Conservation (phyloP, 2,888 invertebrate species). For the Amphipyra berbera region DNA sequence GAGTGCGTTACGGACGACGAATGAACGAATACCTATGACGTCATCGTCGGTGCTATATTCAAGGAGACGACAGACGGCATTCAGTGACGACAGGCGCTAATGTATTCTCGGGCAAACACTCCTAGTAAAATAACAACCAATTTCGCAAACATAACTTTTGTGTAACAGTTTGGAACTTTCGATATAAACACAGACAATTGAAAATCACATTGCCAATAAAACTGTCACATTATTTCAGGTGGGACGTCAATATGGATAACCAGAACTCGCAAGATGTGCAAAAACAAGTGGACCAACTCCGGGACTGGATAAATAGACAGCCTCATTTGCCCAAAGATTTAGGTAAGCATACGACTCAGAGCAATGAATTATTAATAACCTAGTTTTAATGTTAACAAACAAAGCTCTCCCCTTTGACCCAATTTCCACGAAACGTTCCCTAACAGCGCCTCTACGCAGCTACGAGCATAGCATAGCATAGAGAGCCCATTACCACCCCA, state of each 20-base stretch:
- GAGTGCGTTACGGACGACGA: constrained; percentile 4
- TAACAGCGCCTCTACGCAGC: too few relatives aligned
- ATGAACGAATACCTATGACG: constrained; percentile 24
- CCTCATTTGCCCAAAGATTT: constrained; percentile 91
- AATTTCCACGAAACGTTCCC: too few relatives aligned
- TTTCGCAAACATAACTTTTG: too few relatives aligned
- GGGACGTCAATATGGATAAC: constrained; percentile 57
- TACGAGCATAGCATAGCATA: too few relatives aligned
- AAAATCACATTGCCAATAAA: background rate
- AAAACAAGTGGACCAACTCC: constrained; percentile 80
- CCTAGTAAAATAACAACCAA: too few relatives aligned
- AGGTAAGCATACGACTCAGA: constrained; percentile 77
- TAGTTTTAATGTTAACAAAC: background rate
- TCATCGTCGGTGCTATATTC: constrained; percentile 14
- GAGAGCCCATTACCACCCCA: too few relatives aligned
- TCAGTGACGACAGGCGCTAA: constrained; percentile 1
- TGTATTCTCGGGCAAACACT: too few relatives aligned
- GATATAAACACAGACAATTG: too few relatives aligned
- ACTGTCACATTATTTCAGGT: constrained; percentile 30
- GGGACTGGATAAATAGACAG: constrained; percentile 90
- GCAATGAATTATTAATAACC: background rate
- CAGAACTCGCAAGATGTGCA: constrained; percentile 69
- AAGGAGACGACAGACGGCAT: constrained; percentile 15
- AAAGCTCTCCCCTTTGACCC: too few relatives aligned
- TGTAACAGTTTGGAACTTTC: too few relatives aligned